Evolutionary conservation across 2,113 vertebrate genomes (phyloP).

Genomic region (Himantopus leucocephalus): DNA sequence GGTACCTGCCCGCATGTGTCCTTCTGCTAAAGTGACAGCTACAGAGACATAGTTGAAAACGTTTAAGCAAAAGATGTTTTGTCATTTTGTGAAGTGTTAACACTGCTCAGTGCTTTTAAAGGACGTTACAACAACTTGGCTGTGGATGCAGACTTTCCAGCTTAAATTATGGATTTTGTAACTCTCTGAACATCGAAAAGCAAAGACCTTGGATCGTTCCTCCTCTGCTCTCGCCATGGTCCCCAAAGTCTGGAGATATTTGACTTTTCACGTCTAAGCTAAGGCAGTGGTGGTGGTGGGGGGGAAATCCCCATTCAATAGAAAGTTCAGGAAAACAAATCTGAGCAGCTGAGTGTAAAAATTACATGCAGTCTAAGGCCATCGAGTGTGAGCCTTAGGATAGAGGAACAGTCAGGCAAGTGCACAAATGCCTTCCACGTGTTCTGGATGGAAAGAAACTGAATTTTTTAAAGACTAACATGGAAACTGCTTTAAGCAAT

Average conservation of each 20-base stretch:
- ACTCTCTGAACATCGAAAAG: not conserved
- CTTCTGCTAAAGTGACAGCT: not conserved
- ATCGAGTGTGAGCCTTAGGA: constrained; percentile 8
- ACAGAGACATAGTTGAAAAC: not conserved
- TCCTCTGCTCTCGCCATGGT: not conserved
- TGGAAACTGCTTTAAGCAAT: constrained; percentile 67
- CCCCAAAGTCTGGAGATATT: not conserved
- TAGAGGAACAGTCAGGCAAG: constrained; percentile 54
- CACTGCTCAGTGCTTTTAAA: not conserved
- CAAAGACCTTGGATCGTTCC: not conserved
- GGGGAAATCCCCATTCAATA: not conserved
- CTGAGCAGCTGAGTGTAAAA: not conserved
- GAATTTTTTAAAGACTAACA: constrained; percentile 60
- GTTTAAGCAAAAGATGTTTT: not conserved
- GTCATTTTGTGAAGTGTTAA: not conserved
- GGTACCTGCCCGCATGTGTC: rapidly evolving
- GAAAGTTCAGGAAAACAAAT: not conserved
- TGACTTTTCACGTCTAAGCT: not conserved
- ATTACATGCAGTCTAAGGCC: constrained; percentile 13
- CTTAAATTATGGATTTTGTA: not conserved
- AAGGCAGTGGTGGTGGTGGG: not conserved
- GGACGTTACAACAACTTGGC: not conserved
- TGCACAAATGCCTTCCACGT: constrained; percentile 64
- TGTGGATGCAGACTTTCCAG: not conserved
- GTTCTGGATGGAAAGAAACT: constrained; percentile 44